Percentiles rank a stretch among this genome's conserved stretches.
These are phyloP conservation scores for Grantiella picta DNA, from an alignment of 2,113 vertebrate species.

Conservation along the genomic window DNA sequence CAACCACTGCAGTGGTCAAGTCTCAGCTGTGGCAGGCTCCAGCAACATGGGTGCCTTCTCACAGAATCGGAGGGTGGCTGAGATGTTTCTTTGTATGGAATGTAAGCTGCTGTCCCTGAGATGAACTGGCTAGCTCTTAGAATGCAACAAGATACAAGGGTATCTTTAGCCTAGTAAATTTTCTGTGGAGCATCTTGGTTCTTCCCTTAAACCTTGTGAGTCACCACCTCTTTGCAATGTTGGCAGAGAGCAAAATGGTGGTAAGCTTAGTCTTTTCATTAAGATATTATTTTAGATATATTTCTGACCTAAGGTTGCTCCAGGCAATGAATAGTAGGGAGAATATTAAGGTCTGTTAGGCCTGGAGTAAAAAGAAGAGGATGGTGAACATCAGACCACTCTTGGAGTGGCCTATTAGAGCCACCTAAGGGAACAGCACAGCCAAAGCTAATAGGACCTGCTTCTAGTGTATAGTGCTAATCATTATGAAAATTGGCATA, in stretches of 20 bases:
- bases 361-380: background rate
- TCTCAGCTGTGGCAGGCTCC: background rate
- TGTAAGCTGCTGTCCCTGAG: background rate
- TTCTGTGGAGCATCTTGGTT: background rate
- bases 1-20: background rate
- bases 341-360: background rate
- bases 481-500: background rate
- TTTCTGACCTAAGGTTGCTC: background rate
- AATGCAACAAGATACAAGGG: background rate
- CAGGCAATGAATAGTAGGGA: background rate
- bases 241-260: background rate
- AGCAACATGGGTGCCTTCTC: background rate
- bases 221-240: background rate
- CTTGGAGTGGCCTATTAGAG: background rate
- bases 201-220: background rate
- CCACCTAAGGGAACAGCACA: background rate
- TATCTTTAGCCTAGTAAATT: background rate
- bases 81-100: background rate
- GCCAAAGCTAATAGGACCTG: background rate
- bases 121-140: background rate
- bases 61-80: accelerated
- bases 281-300: background rate
- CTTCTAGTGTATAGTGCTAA: background rate
- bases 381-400: background rate
- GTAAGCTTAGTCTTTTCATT: background rate